Conservation (phyloP, 2,888 invertebrate species). For the Prionchulus punctatus region DNA sequence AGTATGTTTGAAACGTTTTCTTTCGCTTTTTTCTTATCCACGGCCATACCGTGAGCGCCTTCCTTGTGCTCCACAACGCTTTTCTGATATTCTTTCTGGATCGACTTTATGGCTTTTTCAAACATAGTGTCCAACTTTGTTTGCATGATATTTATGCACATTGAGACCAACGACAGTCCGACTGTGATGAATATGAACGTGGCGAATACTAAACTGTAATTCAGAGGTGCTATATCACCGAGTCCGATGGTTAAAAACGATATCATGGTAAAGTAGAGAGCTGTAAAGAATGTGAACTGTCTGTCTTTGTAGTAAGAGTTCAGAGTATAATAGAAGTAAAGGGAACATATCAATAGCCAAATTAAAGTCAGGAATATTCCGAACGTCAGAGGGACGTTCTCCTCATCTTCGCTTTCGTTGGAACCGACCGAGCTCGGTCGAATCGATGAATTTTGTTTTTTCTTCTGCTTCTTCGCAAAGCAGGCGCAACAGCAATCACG, state of each 20-base stretch:
- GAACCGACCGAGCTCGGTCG: no score
- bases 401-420: no score
- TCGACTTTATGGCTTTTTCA: neutral
- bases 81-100: neutral
- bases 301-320: neutral
- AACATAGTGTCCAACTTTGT: neutral
- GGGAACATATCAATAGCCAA: neutral
- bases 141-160: neutral
- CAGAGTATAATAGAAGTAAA: neutral
- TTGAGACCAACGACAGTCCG: neutral
- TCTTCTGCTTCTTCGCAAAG: no score
- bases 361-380: neutral
- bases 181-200: neutral
- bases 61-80: neutral
- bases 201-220: neutral
- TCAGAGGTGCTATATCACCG: neutral
- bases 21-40: neutral
- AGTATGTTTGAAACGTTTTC: neutral
- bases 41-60: neutral
- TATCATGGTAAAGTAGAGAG: neutral
- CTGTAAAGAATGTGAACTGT: neutral
- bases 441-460: no score
- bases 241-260: neutral
- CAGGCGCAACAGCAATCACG: no score
- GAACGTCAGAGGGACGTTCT: no score